Percentiles rank a stretch among this genome's conserved stretches.
These are phyloP conservation scores for Merops nubicus DNA, from an alignment of 2,113 vertebrate species.

Conservation along the genomic window DNA sequence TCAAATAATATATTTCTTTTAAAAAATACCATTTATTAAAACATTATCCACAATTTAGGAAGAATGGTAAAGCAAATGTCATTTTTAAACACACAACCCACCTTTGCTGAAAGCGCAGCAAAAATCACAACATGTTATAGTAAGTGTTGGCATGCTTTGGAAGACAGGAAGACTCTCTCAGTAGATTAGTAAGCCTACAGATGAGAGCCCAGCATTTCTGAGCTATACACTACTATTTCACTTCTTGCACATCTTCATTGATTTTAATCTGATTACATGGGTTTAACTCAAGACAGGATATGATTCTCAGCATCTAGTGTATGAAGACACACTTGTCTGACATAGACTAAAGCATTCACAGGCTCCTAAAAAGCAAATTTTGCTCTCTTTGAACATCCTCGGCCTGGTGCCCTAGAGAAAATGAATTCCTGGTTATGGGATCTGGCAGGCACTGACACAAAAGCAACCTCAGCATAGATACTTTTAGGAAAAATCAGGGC, in stretches of 20 bases:
- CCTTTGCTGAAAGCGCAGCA: conserved; percentile 23
- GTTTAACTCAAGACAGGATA: neutral
- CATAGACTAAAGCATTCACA: neutral
- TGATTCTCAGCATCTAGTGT: neutral
- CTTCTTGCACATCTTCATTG: neutral
- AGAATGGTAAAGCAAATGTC: conserved; percentile 73
- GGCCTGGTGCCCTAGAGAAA: neutral
- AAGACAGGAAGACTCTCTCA: conserved; percentile 48
- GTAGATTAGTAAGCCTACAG: conserved; percentile 46
- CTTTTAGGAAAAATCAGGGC: neutral
- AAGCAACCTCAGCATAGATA: neutral
- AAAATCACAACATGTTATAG: conserved; percentile 50
- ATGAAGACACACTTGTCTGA: neutral
- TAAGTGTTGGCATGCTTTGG: conserved; percentile 55
- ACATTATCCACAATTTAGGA: conserved; percentile 64
- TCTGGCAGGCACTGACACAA: neutral
- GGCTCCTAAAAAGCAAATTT: neutral
- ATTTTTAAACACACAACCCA: conserved; percentile 58
- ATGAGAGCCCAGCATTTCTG: neutral
- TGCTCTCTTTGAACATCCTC: neutral
- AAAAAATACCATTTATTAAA: conserved; percentile 72
- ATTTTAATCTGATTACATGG: neutral
- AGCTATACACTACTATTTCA: neutral
- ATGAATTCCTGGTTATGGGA: neutral
- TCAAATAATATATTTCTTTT: conserved; percentile 78